Evolutionary conservation across 2,888 invertebrate genomes (phyloP).

Genomic region (Sinohyriopsis cumingii): DNA sequence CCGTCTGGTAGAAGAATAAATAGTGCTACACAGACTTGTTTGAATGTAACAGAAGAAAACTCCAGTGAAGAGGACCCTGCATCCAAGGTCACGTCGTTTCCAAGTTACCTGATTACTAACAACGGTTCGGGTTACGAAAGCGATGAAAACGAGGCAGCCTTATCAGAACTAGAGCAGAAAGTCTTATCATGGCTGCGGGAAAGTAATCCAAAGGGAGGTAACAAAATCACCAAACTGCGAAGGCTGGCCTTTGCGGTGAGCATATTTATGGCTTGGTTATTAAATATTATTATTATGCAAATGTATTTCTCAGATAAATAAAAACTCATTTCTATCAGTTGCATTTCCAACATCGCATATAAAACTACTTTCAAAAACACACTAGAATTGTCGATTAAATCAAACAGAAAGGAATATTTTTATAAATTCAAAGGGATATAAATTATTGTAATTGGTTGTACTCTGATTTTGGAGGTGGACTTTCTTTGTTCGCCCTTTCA

Average conservation of each 20-base stretch:
- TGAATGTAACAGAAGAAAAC: neutral
- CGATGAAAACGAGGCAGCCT: conserved; percentile 49
- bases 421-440: no score
- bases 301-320: no score
- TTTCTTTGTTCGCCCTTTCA: no score
- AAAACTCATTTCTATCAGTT: no score
- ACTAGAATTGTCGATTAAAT: no score
- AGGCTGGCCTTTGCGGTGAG: conserved; percentile 49
- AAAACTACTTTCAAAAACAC: no score
- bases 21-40: conserved; percentile 28
- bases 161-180: conserved; percentile 56
- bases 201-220: conserved; percentile 50
- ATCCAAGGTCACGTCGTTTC: no score
- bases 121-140: conserved; percentile 20
- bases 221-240: conserved; percentile 53
- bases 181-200: conserved; percentile 59
- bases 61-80: neutral
- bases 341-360: no score
- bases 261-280: neutral
- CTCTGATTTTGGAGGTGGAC: no score
- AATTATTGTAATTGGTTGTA: no score
- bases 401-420: no score
- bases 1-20: conserved; percentile 44
- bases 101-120: neutral
- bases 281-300: no score